These are phyloP conservation scores for Halichoerus grypus DNA, from an alignment of 2,113 vertebrate genomes.

Conservation along the genomic window DNA sequence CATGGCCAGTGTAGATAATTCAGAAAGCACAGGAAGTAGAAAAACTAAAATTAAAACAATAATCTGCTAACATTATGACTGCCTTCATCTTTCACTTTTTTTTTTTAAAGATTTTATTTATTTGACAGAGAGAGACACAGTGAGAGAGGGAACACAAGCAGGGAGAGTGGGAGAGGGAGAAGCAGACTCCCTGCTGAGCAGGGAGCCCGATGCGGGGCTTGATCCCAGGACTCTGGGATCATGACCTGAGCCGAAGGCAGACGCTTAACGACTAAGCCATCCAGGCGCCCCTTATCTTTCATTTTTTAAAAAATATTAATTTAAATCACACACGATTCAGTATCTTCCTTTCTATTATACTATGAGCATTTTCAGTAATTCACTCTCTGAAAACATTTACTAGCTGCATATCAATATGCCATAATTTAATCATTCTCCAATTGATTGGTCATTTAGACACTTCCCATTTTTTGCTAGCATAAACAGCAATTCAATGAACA, in stretches of 20 bases:
- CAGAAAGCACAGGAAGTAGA: not conserved
- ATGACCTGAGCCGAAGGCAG: too few relatives aligned
- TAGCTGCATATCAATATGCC: not conserved
- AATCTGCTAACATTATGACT: not conserved
- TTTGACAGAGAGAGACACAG: too few relatives aligned
- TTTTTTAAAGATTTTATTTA: too few relatives aligned
- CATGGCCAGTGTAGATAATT: not conserved
- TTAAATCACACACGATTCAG: not conserved
- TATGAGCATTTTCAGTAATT: not conserved
- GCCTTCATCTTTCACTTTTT: conserved; percentile 22
- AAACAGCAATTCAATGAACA: not conserved
- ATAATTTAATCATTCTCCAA: conserved; percentile 39
- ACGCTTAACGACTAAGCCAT: too few relatives aligned
- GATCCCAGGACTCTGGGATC: too few relatives aligned
- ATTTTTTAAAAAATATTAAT: not conserved
- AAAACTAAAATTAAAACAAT: conserved; percentile 31
- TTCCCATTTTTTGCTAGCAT: not conserved
- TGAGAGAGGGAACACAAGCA: too few relatives aligned
- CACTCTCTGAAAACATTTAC: conserved; percentile 37
- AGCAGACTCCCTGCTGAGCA: too few relatives aligned
- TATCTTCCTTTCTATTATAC: conserved; percentile 31
- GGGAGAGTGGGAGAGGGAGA: too few relatives aligned
- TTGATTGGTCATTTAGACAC: not conserved
- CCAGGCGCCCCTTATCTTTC: not conserved
- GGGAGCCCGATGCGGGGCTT: too few relatives aligned